A percentile compares a stretch with the other conserved stretches of the same genome.
phyloP scores from a whole-genome alignment of 2,113 vertebrate species.

The Myxocyprinus asiaticus region DNA sequence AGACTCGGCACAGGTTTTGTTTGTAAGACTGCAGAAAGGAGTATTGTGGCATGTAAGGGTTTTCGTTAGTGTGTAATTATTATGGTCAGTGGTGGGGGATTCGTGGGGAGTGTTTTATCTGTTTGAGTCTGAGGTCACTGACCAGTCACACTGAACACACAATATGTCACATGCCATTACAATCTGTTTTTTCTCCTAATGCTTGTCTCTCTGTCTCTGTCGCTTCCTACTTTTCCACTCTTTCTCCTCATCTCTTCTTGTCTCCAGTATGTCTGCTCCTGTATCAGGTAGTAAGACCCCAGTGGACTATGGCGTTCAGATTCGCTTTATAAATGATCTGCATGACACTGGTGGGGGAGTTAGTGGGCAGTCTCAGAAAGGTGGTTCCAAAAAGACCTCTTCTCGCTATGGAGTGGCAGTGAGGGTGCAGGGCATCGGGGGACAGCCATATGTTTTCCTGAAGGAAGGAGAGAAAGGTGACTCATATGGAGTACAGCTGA shows the following conservation, averaged over 20 bases:
- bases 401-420: constrained; percentile 89
- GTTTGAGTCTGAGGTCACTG: too few relatives aligned
- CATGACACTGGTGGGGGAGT: constrained; percentile 61
- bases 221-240: not conserved
- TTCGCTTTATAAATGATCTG: constrained; percentile 89
- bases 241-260: not conserved
- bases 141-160: too few relatives aligned
- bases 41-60: too few relatives aligned
- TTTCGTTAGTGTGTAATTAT: too few relatives aligned
- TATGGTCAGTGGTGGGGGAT: too few relatives aligned
- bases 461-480: constrained; percentile 87
- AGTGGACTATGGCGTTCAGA: constrained; percentile 89
- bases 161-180: too few relatives aligned
- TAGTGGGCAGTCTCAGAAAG: constrained; percentile 45
- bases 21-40: too few relatives aligned
- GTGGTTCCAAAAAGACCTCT: constrained; percentile 44
- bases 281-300: constrained; percentile 76
- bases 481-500: constrained; percentile 87
- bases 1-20: too few relatives aligned
- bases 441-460: constrained; percentile 92
- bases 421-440: constrained; percentile 90
- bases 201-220: too few relatives aligned
- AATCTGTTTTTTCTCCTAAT: too few relatives aligned
- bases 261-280: constrained; percentile 68
- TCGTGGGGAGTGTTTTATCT: too few relatives aligned